Percentiles rank a stretch among this genome's conserved stretches.
Evolutionary conservation across 2,888 invertebrate species (phyloP).

Genomic region (Agrilus mali): DNA sequence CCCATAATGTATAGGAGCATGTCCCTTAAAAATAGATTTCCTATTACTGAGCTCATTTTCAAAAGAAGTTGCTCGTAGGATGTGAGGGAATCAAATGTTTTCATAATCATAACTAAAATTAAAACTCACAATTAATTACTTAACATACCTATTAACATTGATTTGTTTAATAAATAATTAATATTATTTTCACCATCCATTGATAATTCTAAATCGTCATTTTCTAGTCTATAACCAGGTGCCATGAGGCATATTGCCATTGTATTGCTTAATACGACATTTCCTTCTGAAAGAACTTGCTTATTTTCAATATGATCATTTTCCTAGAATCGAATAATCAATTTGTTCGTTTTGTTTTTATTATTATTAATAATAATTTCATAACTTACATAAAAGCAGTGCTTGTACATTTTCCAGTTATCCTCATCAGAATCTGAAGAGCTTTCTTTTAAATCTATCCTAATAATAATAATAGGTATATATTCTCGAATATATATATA

Average conservation of each 20-base stretch:
- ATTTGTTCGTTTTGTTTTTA: too few species aligned
- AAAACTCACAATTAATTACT: neutral
- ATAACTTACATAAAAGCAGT: constrained; percentile 31
- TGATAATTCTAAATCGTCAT: constrained; percentile 40
- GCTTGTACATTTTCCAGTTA: constrained; percentile 36
- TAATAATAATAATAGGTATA: too few species aligned
- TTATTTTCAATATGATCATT: neutral
- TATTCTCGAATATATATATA: too few species aligned
- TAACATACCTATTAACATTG: too few species aligned
- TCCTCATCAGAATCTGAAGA: too few species aligned
- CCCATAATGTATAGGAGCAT: constrained; percentile 46
- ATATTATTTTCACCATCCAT: constrained; percentile 37
- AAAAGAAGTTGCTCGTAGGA: constrained; percentile 51
- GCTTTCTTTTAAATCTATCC: too few species aligned
- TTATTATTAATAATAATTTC: too few species aligned
- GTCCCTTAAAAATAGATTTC: constrained; percentile 46
- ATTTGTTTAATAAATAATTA: too few species aligned
- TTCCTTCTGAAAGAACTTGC: neutral
- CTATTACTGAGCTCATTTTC: constrained; percentile 52
- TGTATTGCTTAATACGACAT: constrained; percentile 19
- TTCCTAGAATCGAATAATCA: neutral
- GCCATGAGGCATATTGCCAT: constrained; percentile 37
- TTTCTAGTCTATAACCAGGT: constrained; percentile 36
- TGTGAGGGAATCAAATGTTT: constrained; percentile 49
- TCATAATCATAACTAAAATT: constrained; percentile 44